Conservation (phyloP, 2,797 vertebrate genomes). For the Argyrosomus regius region DNA sequence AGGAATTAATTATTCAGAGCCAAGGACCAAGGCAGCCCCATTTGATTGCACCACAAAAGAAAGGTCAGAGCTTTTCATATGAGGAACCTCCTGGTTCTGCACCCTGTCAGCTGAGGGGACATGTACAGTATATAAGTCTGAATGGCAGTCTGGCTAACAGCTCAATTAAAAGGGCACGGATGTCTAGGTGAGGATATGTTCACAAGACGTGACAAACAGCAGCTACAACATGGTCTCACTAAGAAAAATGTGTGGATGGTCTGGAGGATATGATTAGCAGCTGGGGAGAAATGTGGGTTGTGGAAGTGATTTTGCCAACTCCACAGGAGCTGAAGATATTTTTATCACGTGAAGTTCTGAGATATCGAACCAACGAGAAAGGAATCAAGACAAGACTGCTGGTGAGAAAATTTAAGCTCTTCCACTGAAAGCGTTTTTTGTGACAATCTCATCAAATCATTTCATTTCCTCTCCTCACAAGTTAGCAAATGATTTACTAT, state of each 20-base stretch:
- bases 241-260: conserved; percentile 26
- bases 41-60: conserved; percentile 86
- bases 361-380: neutral
- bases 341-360: conserved; percentile 30
- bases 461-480: conserved; percentile 42
- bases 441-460: conserved; percentile 48
- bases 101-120: conserved; percentile 64
- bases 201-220: conserved; percentile 51
- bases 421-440: conserved; percentile 33
- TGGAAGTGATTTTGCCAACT: conserved; percentile 29
- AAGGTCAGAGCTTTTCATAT: conserved; percentile 83
- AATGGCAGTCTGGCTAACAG: conserved; percentile 62
- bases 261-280: conserved; percentile 23
- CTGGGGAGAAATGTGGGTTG: conserved; percentile 15
- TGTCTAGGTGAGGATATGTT: conserved; percentile 49
- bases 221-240: neutral
- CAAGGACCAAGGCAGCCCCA: conserved; percentile 84
- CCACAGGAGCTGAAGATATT: conserved; percentile 10
- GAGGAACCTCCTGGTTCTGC: conserved; percentile 78
- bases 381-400: neutral
- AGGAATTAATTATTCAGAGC: conserved; percentile 90
- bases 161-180: conserved; percentile 74
- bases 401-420: conserved; percentile 32
- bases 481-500: conserved; percentile 59
- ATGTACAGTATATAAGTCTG: conserved; percentile 58